Evolutionary conservation across 2,888 invertebrate genomes (phyloP).

Genomic region (Catotricha subobsoleta): DNA sequence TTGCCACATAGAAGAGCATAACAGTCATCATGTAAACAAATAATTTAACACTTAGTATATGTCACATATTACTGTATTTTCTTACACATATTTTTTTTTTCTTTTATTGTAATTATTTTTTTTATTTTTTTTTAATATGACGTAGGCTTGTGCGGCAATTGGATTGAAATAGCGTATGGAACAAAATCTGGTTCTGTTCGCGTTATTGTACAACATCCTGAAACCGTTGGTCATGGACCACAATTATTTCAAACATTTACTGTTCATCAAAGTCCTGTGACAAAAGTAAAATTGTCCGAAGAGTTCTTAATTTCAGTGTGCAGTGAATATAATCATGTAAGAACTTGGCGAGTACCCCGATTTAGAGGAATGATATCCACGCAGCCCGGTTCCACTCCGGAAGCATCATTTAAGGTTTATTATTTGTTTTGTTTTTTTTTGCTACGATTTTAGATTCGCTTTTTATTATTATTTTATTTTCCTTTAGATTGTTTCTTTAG

Average conservation of each 20-base stretch:
- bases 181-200: constrained; percentile 89
- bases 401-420: constrained; percentile 86
- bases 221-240: constrained; percentile 95
- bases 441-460: background rate
- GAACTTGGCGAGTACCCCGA: constrained; percentile 92
- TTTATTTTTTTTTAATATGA: background rate
- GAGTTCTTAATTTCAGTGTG: constrained; percentile 92
- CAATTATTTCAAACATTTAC: constrained; percentile 97
- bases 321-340: constrained; percentile 93
- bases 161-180: constrained; percentile 99
- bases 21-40: too few relatives aligned
- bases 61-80: too few relatives aligned
- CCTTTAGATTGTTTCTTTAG: constrained; percentile 26
- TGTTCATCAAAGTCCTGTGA: constrained; percentile 90
- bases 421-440: background rate
- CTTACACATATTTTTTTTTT: too few relatives aligned
- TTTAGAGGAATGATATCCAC: constrained; percentile 98
- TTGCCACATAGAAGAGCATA: too few relatives aligned
- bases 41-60: too few relatives aligned
- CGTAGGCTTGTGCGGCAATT: constrained; percentile 95
- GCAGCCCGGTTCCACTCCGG: constrained; percentile 93
- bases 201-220: constrained; percentile 96
- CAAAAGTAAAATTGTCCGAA: constrained; percentile 86
- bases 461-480: background rate
- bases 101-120: background rate